Base-by-base conservation (phyloP, 2,797 vertebrate species). In the Coluber constrictor region DNA sequence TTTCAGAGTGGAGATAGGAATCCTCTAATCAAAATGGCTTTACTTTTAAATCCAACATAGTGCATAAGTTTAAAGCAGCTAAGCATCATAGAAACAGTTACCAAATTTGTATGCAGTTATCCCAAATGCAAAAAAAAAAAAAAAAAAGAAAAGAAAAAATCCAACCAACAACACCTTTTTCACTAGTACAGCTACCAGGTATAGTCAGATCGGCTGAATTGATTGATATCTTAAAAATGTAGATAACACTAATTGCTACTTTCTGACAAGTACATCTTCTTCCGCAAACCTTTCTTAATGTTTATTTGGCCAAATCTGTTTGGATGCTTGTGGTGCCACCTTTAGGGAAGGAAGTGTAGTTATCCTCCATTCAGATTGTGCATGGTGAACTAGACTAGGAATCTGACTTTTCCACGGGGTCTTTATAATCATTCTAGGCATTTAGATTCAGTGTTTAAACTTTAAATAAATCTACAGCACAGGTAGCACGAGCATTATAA, bases 251-350 rank as follows among this genome's bases (percentile, higher is more conserved):
- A 0, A 37, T 92, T 3, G 0, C 93, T 5, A 27, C 92, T 18
- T 74, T 88, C 93, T 93, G 93, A 91, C 87, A 92, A 2, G 37
- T 92, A 1, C 47, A 12, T 32, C 83, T 89, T 83, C 90, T 7
- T 2, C 70, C 47, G 12, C 37, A 89, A 63, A 20, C 3, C 66
- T 37, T 1, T 0, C 0, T 90, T 66, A n/a, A 47, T 93, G 91
- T 89, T 2, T 25, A 15, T 61, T 20, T 92, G 92, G 29, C 47
- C 94, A 88, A 83, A 47, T 16, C 88, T 93, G 23, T 57, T 90
- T 94, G 70, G 93, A 94, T 88, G 93, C 95, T 91, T 87, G 15
- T 95, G 74, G 2, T 92, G 51, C 63, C 47, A 66, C 92, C 91
- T 94, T 94, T 95, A 94, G 90, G 89, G 86, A 47, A 23, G 29